These are phyloP conservation scores for Auanema sp. DNA, from an alignment of 2,888 invertebrate species.

Conservation along the genomic window DNA sequence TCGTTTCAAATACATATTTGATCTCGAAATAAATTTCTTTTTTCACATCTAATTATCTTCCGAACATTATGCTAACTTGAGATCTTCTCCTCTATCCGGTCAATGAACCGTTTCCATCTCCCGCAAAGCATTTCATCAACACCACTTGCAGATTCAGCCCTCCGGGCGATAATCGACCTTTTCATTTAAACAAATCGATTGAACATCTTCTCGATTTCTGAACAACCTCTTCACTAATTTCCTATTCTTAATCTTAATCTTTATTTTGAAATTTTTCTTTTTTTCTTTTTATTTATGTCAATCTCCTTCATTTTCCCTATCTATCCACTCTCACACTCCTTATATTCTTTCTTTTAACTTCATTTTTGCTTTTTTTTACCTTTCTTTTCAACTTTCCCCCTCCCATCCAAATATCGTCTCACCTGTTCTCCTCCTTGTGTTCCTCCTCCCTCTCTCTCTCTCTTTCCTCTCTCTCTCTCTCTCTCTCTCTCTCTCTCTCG, in stretches of 20 bases:
- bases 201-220: not conserved
- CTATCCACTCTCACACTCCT: too few species aligned
- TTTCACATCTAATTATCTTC: too few species aligned
- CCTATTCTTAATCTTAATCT: too few species aligned
- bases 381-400: constrained; percentile 2
- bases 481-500: constrained; percentile 5
- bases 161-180: not conserved
- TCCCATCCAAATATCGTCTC: constrained; percentile 6
- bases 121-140: too few species aligned
- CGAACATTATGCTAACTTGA: too few species aligned
- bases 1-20: too few species aligned
- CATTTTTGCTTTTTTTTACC: not conserved
- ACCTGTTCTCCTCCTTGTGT: not conserved
- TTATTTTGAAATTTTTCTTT: too few species aligned
- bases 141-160: too few species aligned
- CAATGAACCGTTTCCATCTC: too few species aligned
- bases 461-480: not conserved
- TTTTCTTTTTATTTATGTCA: not conserved
- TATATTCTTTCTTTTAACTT: too few species aligned
- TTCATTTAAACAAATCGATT: not conserved
- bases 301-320: constrained; percentile 2
- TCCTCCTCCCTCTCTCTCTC: not conserved
- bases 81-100: too few species aligned
- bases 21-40: too few species aligned
- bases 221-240: not conserved